Evolutionary conservation across 2,888 invertebrate species (phyloP).

Genomic region (Penaeus monodon): DNA sequence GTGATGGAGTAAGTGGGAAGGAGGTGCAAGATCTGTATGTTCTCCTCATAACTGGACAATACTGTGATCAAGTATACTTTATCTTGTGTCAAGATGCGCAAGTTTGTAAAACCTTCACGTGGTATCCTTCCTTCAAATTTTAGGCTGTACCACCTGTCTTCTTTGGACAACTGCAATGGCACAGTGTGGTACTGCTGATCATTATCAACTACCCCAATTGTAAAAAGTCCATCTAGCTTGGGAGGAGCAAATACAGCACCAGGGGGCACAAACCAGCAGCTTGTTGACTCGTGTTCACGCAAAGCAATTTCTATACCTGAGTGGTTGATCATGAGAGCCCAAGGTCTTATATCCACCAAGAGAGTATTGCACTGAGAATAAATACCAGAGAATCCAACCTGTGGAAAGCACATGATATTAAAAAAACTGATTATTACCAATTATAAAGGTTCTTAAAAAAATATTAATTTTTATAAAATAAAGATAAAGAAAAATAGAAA

Average conservation of each 20-base stretch:
- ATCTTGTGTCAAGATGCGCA: conserved; percentile 72
- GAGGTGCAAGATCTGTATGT: conserved; percentile 78
- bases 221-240: conserved; percentile 73
- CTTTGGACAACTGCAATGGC: conserved; percentile 75
- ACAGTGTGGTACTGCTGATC: conserved; percentile 72
- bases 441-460: too few relatives aligned
- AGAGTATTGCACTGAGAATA: conserved; percentile 74
- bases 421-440: too few relatives aligned
- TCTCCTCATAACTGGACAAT: conserved; percentile 77
- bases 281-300: conserved; percentile 52
- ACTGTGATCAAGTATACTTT: conserved; percentile 75
- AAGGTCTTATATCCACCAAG: conserved; percentile 80
- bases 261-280: conserved; percentile 63
- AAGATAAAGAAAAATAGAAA: too few relatives aligned
- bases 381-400: conserved; percentile 70
- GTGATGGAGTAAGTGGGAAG: conserved; percentile 77
- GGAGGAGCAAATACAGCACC: conserved; percentile 66
- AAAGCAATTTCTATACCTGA: conserved; percentile 62
- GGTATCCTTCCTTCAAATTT: conserved; percentile 77
- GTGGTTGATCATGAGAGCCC: conserved; percentile 80
- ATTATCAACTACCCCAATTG: conserved; percentile 73
- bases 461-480: too few relatives aligned
- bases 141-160: conserved; percentile 76
- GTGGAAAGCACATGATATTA: conserved; percentile 14
- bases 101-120: conserved; percentile 74